Evolutionary conservation across 2,888 invertebrate species (phyloP).

Genomic region (Belgica antarctica): DNA sequence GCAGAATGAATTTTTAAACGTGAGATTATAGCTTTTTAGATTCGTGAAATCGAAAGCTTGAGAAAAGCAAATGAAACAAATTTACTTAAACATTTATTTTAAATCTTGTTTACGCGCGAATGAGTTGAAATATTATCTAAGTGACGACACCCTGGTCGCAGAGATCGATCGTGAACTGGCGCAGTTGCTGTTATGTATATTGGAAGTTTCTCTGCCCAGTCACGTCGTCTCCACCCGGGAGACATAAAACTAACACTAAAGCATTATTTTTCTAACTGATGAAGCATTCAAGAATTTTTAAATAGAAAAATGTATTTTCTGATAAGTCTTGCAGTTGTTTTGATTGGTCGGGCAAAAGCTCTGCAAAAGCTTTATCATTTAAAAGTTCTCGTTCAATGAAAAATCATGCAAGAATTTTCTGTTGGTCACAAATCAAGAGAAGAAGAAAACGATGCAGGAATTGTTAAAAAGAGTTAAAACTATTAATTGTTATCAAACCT

Average conservation of each 20-base stretch:
- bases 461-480: constrained; percentile 1
- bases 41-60: neutral
- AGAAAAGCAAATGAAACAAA: constrained; percentile 20
- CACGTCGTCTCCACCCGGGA: neutral
- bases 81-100: constrained; percentile 26
- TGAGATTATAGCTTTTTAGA: constrained; percentile 22
- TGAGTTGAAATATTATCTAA: neutral
- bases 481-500: constrained; percentile 19
- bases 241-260: constrained; percentile 10
- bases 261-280: constrained; percentile 20
- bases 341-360: too few relatives aligned
- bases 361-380: too few relatives aligned
- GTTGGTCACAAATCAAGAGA: neutral
- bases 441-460: constrained; percentile 14
- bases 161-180: too few relatives aligned
- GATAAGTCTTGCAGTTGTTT: too few relatives aligned
- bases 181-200: constrained; percentile 4
- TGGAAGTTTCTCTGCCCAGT: neutral
- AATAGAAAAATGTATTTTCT: constrained; percentile 8
- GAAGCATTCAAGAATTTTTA: neutral
- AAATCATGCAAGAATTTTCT: neutral
- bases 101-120: neutral
- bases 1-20: neutral
- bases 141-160: constrained; percentile 2
- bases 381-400: too few relatives aligned